Evolutionary conservation across 2,888 invertebrate species (phyloP), one percentile per base, ranked within the genome.

Genomic region (Resseliella maxima): DNA sequence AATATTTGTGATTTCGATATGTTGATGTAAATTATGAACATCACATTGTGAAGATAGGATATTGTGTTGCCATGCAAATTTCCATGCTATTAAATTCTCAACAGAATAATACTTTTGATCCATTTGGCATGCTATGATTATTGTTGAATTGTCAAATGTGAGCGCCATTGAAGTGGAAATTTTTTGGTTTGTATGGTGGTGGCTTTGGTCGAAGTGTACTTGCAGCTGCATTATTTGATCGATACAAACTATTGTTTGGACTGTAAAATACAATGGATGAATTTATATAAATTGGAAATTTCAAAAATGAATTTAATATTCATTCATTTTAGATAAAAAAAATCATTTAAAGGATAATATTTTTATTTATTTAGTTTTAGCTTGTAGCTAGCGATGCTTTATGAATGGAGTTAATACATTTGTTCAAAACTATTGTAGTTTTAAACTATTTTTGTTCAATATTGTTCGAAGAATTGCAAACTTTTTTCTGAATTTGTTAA

Each of bases 221-320:
- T 38, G 87, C 88, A 0, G 92, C 91, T 86, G 93, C 93, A 89
- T 92, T 91, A 0, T 93, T 91, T 0, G 92, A 91, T 6, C 93
- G 92, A 38, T 90, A 92, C 1, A 92, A 90, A 88, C 93, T 93
- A 89, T 92, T 93, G 89, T 91, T 92, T 12, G 94, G 93, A 88
- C 94, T 94, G 90, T 1, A 90, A 91, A 59, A n/a, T n/a, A n/a
- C n/a, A 87, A 85, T 18, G 12, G 5, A 41, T 8, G 12, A 5
- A 41, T 41, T 12, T 18, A 1, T 50, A 15, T 15, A 50, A 50
- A 24, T 0, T 41, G 46, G 15, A 86, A 86, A 64, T 35, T 50
- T 59, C n/a, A 36, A 86, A 21, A n/a, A n/a, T n/a, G n/a, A n/a
- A n/a, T n/a, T n/a, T n/a, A n/a, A n/a, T n/a, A n/a, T n/a, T n/a